Base-by-base conservation (phyloP, 1,140 invertebrate genomes). In the Physella acuta region DNA sequence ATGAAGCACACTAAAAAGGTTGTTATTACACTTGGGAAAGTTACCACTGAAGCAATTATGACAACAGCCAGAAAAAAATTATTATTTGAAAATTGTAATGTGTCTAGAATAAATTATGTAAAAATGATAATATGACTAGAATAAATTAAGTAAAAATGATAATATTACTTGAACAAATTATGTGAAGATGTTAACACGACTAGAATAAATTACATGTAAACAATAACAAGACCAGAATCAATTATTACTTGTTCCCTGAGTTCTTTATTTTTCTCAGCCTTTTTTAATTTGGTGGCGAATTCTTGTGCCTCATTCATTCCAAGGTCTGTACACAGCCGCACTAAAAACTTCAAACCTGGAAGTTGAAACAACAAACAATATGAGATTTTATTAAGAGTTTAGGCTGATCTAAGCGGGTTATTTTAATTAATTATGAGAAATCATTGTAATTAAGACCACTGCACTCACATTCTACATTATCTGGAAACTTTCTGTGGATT, bases 211-310 rank as follows among this genome's bases (percentile, higher is more conserved):
- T n/a, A 53, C 20, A 11, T 11, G n/a, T 53, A 24, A 8, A 53
- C 52, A 53, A 24, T 20, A 11, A 53, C 5, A 53, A 53, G 20
- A 53, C 5, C 52, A 53, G 52, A 8, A 4, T 24, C 28, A 53
- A 8, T 53, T 53, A 3, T 28, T 55, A 80, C 81, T 79, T 88
- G 86, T 73, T 88, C 84, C 75, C 81, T 81, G n/a, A 88, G 78
- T 85, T 94, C 89, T 78, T 91, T 90, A n/a, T 89, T 82, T 85
- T 92, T 91, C 80, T 97, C 94, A 31, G 91, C 88, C 79, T 92
- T 91, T 77, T 92, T 92, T 75, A 97, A 87, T 80, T 94, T 92
- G 44, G 88, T 82, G 8, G 89, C 87, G 81, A 94, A 97, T 26
- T 92, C 89, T 71, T 90, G 88, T 4, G 91, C 89, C 80, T 95